Base-by-base conservation (phyloP, 2,113 vertebrate species). In the Chascanopsetta lugubris region DNA sequence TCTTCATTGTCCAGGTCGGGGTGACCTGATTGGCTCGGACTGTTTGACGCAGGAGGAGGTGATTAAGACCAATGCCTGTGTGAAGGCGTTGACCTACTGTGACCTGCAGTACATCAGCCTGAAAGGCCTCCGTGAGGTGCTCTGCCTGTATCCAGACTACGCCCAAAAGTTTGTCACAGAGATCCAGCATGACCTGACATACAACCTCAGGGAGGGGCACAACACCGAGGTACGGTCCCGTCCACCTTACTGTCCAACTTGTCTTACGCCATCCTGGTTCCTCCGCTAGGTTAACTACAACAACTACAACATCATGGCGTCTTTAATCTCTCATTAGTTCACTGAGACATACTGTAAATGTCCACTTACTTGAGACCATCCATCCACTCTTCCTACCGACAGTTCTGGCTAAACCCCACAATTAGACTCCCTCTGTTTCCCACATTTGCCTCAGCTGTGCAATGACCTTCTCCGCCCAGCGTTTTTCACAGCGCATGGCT, bases 51-150 rank as follows among this genome's bases (percentile, higher is more conserved):
- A 91, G 61, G 91, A 93, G 66, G 92, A 92, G 34, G 92, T 93
- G 76, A 94, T 94, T 27, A 94, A 94, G 88, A 94, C 93, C 36
- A 94, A 94, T 12, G 93, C 93, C 51, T 93, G 93, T 5, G 93
- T 94, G 73, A 94, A 94, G 68, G 92, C 93, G 0, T 83, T 94
- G 63, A 94, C 93, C n/a, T 94, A 94, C 88, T 94, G 93, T 17
- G 93, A 94, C 80, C 90, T 94, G 54, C 93, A 94, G 86, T 93
- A 93, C 76, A 92, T 94, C 88, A 93, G 90, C 77, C 91, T 94
- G 56, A 92, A 90, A 72, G 93, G 93, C 4, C 90, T 94, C 6
- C 86, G 92, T 0, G 93, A 94, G 70, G 93, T 94, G 30, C 90
- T 94, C 43, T 65, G 91, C 8, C 91, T 94, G 25, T 94, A 94